Evolutionary conservation across 2,113 vertebrate species (phyloP).

Genomic region (Seriola dumerili): DNA sequence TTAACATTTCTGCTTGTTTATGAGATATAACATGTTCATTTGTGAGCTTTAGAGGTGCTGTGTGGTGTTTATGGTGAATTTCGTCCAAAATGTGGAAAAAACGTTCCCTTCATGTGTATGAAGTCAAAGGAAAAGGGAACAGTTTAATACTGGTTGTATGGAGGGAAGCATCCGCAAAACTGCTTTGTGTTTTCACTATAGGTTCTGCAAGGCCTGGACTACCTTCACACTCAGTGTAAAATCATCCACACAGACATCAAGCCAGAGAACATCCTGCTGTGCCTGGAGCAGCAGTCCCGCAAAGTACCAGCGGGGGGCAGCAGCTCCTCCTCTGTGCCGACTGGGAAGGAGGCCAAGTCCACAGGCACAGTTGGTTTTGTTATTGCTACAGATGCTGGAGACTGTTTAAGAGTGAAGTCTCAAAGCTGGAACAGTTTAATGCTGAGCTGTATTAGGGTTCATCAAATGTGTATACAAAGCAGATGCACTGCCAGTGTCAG

Average conservation of each 20-base stretch:
- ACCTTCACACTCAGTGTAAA: slow-evolving; percentile 87
- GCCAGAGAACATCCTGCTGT: slow-evolving; percentile 89
- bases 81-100: background rate
- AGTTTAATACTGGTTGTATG: background rate
- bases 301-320: slow-evolving; percentile 62
- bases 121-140: background rate
- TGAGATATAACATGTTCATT: no score
- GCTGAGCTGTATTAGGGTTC: background rate
- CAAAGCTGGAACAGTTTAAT: background rate
- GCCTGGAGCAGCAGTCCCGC: slow-evolving; percentile 66
- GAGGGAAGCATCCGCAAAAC: no score
- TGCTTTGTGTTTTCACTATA: slow-evolving; percentile 43
- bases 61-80: no score
- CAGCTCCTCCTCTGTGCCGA: slow-evolving; percentile 3
- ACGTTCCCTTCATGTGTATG: no score
- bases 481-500: background rate
- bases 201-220: slow-evolving; percentile 89
- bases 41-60: no score
- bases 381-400: slow-evolving; percentile 8
- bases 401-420: background rate
- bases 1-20: no score
- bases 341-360: slow-evolving; percentile 32
- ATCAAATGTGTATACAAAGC: slow-evolving; percentile 2
- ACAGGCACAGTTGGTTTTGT: slow-evolving; percentile 43
- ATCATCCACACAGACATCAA: slow-evolving; percentile 93